Percentiles rank a stretch among this genome's conserved stretches.
These are phyloP conservation scores for Darevskia nairensis DNA, from an alignment of 2,797 vertebrate species.

Conservation along the genomic window DNA sequence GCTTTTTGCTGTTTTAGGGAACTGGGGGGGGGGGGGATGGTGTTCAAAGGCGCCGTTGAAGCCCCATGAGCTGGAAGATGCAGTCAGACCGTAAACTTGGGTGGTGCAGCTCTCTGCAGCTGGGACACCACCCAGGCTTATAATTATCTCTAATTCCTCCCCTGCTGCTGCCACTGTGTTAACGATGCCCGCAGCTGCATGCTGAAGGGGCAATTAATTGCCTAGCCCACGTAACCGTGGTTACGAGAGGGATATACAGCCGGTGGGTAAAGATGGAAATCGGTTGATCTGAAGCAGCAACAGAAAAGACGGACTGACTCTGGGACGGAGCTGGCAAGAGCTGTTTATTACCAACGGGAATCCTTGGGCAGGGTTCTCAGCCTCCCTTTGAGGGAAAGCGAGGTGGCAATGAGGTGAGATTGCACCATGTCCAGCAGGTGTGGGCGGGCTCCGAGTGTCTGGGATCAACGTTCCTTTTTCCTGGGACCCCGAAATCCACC, in stretches of 20 bases:
- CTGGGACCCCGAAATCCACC: not conserved
- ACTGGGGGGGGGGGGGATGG: no score
- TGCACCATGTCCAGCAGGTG: not conserved
- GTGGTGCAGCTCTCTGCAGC: constrained; percentile 14
- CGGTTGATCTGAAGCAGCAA: not conserved
- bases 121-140: constrained; percentile 31
- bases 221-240: constrained; percentile 40
- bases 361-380: not conserved
- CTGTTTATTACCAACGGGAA: no score
- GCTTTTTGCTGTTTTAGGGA: not conserved
- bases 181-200: constrained; percentile 44
- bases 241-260: constrained; percentile 16
- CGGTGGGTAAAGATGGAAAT: not conserved
- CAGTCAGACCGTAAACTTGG: not conserved
- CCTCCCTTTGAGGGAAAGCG: not conserved
- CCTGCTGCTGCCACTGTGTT: constrained; percentile 33
- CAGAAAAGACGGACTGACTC: not conserved
- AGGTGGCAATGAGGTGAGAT: not conserved
- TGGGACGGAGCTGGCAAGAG: not conserved
- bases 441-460: no score
- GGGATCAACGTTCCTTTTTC: no score
- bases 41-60: not conserved
- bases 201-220: constrained; percentile 48
- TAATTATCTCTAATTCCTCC: constrained; percentile 48
- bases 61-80: not conserved